A percentile compares a stretch with the other conserved stretches of the same genome.
Conservation (phyloP, 2,797 vertebrate species). For the Hafferia zeledoni region DNA sequence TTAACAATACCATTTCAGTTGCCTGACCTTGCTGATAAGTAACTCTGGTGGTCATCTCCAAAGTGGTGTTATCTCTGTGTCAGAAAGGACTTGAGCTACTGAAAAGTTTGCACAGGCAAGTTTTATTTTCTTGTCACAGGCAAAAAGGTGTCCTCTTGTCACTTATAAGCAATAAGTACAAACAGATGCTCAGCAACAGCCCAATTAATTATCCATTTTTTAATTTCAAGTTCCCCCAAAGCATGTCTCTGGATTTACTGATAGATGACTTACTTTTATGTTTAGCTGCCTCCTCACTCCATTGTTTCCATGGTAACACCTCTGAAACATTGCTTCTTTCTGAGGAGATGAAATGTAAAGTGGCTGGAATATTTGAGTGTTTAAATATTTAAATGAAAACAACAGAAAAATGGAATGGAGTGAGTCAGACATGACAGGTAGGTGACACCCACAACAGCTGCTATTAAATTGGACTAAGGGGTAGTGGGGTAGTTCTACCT, state of each 20-base stretch:
- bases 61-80: neutral
- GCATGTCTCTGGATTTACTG: constrained; percentile 64
- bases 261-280: constrained; percentile 70
- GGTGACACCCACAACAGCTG: neutral
- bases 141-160: neutral
- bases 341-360: constrained; percentile 76
- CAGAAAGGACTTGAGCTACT: neutral
- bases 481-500: fast-evolving
- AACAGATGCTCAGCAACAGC: constrained; percentile 5
- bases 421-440: constrained; percentile 37
- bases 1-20: neutral
- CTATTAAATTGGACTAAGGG: neutral
- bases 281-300: constrained; percentile 70
- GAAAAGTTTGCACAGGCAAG: neutral
- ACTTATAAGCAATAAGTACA: neutral
- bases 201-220: constrained; percentile 36
- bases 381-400: constrained; percentile 58
- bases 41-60: neutral
- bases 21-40: neutral
- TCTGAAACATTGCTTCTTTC: constrained; percentile 76
- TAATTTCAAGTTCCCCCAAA: constrained; percentile 57
- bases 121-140: neutral
- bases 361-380: constrained; percentile 66
- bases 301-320: constrained; percentile 78
- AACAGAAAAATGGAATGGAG: constrained; percentile 25